These are phyloP conservation scores for Sardina pilchardus DNA, from an alignment of 2,113 vertebrate genomes.

Conservation along the genomic window DNA sequence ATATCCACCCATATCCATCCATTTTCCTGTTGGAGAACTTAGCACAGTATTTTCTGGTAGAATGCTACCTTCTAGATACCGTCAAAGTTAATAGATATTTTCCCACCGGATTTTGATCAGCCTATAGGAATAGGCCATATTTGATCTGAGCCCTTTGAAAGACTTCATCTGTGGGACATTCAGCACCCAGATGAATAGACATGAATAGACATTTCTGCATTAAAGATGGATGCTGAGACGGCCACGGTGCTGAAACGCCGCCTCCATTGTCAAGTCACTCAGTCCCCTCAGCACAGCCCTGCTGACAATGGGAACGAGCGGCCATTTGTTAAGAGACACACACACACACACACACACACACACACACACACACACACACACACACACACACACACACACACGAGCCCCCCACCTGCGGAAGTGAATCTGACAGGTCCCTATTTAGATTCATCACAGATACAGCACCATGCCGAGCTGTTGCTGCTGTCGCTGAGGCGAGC, in stretches of 20 bases:
- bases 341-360: neutral
- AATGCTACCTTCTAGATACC: neutral
- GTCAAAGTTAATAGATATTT: constrained; percentile 30
- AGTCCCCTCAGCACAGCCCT: constrained; percentile 24
- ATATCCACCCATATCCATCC: neutral
- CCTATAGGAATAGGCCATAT: constrained; percentile 18
- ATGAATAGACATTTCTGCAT: constrained; percentile 41
- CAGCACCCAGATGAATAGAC: neutral
- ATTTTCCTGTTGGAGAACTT: neutral
- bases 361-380: constrained; percentile 2
- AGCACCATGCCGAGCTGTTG: constrained; percentile 21
- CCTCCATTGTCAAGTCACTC: constrained; percentile 44
- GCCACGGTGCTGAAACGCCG: constrained; percentile 30
- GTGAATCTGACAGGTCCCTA: constrained; percentile 37
- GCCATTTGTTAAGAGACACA: constrained; percentile 33
- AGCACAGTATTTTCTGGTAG: neutral
- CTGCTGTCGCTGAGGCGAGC: neutral
- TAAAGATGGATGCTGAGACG: constrained; percentile 49
- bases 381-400: neutral
- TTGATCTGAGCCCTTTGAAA: constrained; percentile 32
- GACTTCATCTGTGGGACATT: constrained; percentile 18
- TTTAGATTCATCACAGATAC: constrained; percentile 49
- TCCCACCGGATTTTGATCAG: constrained; percentile 18
- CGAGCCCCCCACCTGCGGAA: neutral
- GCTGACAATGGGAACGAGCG: constrained; percentile 22